Base-by-base conservation (phyloP, 1,140 invertebrate genomes). In the Aphelenchoides fujianensis region DNA sequence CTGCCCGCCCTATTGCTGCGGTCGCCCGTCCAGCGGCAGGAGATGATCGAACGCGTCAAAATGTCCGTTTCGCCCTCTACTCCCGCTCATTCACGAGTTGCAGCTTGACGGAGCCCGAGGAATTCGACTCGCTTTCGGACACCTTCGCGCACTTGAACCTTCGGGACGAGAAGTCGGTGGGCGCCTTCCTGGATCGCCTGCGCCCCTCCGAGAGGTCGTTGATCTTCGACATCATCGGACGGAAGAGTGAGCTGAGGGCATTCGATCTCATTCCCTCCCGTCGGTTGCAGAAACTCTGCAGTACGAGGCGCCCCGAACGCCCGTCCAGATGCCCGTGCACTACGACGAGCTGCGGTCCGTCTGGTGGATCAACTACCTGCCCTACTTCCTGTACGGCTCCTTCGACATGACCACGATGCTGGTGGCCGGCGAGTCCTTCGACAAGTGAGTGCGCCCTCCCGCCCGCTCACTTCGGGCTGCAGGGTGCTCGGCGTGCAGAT, bases 351-450 rank as follows among this genome's bases (percentile, higher is more conserved):
- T 71, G 12, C 52, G 55, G 12, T 27, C 54, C 9, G 19, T 71
- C 23, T 71, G 68, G 69, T 71, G 70, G 55, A 89, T 91, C 70
- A 94, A 94, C 86, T 90, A 92, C 19, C 90, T 94, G 77, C 93
- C 93, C 16, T 96, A 95, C 84, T 89, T 95, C 84, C 93, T 92
- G 7, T 97, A 96, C 88, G 94, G 94, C 70, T 96, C 96, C 86
- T 88, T 97, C 63, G 94, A 96, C 85, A 97, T 95, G 86, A 91
- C 92, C 79, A 91, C 95, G 73, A 97, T 97, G 94, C 93, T 97
- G 69, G 86, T 94, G 79, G 93, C 93, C 83, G 94, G 94, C 57
- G 94, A 97, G 86, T 92, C 92, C 80, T 96, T 97, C 78, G 94
- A 97, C 86, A 85, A 88, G 70, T 71, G 30, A 66, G 68, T 23